phyloP scores from a whole-genome alignment of 1,140 invertebrate genomes.

The Pseudomyrmex concolor region DNA sequence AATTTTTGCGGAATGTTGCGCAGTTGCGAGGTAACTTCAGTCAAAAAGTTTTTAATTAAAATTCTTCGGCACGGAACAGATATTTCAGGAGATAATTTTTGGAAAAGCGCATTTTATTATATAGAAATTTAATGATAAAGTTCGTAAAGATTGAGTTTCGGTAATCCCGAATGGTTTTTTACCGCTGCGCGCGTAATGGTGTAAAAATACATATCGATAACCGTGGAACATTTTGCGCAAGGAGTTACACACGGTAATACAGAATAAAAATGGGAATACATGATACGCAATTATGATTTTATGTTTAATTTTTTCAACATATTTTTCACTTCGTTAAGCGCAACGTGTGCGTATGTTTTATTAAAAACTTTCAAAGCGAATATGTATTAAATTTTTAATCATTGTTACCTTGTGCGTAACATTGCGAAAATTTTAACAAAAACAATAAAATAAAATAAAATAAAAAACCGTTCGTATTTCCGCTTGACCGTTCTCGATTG shows the following conservation, averaged over 20 bases:
- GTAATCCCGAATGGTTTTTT: conserved; percentile 36
- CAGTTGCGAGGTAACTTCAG: too few relatives aligned
- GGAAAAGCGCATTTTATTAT: conserved; percentile 41
- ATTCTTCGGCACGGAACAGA: not conserved
- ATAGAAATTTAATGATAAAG: conserved; percentile 45
- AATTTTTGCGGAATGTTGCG: too few relatives aligned
- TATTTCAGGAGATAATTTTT: conserved; percentile 33
- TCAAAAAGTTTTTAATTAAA: conserved; percentile 29
- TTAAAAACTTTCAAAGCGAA: conserved; percentile 28
- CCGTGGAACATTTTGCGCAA: conserved; percentile 17
- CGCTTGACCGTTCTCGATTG: not conserved
- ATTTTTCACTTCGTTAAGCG: conserved; percentile 49
- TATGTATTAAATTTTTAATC: conserved; percentile 43
- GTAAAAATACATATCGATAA: conserved; percentile 49
- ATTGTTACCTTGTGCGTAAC: conserved; percentile 2
- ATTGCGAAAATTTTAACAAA: conserved; percentile 8
- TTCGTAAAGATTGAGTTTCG: conserved; percentile 49
- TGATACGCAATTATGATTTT: conserved; percentile 54
- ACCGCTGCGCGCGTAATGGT: conserved; percentile 22
- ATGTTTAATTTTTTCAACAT: conserved; percentile 54
- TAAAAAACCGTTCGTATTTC: not conserved
- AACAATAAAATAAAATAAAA: not conserved
- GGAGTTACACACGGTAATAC: conserved; percentile 41
- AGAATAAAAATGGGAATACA: conserved; percentile 42
- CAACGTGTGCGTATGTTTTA: conserved; percentile 16